These are phyloP conservation scores for Pycnonotus jocosus DNA, from an alignment of 2,113 vertebrate species.

Conservation along the genomic window DNA sequence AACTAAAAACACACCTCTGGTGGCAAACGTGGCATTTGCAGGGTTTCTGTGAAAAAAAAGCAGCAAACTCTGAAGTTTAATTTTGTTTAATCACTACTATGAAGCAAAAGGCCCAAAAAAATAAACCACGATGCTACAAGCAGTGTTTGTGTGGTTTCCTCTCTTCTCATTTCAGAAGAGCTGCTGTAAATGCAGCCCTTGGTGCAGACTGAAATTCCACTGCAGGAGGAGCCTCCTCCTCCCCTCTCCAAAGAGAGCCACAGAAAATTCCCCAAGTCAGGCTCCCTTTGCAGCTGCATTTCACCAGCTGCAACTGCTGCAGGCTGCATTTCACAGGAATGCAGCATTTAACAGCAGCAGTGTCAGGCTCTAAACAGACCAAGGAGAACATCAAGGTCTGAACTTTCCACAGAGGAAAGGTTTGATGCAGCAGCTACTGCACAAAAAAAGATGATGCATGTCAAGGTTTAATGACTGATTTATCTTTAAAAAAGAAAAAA, in stretches of 20 bases:
- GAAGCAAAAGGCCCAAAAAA: not conserved
- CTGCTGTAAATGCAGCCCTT: not conserved
- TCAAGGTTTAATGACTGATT: accelerated
- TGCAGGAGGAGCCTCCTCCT: not conserved
- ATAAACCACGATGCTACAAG: not conserved
- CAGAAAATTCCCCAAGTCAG: not conserved
- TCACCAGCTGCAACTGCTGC: not conserved
- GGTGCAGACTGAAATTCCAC: not conserved
- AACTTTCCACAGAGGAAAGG: not conserved
- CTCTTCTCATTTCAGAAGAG: not conserved
- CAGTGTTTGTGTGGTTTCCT: not conserved
- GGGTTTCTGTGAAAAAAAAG: not conserved
- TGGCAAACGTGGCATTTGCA: not conserved
- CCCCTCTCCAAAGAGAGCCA: not conserved
- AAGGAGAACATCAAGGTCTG: not conserved
- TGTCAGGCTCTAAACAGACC: not conserved
- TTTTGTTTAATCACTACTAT: not conserved
- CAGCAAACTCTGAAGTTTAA: not conserved
- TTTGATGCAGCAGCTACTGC: not conserved
- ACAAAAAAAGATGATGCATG: not conserved
- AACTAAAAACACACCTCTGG: not conserved
- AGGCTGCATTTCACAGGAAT: not conserved
- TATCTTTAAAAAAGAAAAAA: too few species aligned
- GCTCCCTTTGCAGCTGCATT: not conserved
- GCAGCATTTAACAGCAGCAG: not conserved